Conservation (phyloP, 2,888 invertebrate genomes). For the Tuberolachnus salignus region DNA sequence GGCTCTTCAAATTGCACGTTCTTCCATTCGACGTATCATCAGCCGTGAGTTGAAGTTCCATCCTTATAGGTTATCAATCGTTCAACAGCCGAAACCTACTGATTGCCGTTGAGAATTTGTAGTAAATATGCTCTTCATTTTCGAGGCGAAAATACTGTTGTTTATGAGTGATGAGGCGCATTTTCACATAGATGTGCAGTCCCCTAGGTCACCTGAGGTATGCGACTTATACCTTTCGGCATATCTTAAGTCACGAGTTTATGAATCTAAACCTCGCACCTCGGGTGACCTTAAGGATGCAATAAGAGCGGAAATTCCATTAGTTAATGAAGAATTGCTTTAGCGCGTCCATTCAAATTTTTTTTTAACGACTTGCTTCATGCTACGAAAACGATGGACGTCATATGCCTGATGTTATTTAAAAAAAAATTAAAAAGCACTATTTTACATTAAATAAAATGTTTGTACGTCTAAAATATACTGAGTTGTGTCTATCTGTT, state of each 20-base stretch:
- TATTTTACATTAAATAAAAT: conserved; percentile 16
- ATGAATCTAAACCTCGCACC: not conserved
- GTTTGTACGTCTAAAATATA: not conserved
- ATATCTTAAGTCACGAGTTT: not conserved
- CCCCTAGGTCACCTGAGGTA: not conserved
- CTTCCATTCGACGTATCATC: too few relatives aligned
- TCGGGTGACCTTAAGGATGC: not conserved
- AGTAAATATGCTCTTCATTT: too few relatives aligned
- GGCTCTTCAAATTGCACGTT: too few relatives aligned
- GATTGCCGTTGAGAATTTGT: too few relatives aligned
- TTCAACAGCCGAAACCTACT: too few relatives aligned
- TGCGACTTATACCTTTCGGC: not conserved
- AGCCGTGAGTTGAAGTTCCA: too few relatives aligned
- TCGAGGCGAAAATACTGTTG: too few relatives aligned
- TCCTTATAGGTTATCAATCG: too few relatives aligned
- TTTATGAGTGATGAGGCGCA: too few relatives aligned
- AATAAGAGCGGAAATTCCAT: conserved; percentile 11
- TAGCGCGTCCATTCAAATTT: conserved; percentile 11
- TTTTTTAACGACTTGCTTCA: conserved; percentile 3
- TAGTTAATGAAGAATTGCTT: conserved; percentile 2
- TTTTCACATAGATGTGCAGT: too few relatives aligned
- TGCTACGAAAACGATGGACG: not conserved
- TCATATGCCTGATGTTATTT: not conserved
- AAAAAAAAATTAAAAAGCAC: too few relatives aligned
- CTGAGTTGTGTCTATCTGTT: too few relatives aligned